Evolutionary conservation across 2,797 vertebrate species (phyloP).

Genomic region (Arctocebus calabarensis): DNA sequence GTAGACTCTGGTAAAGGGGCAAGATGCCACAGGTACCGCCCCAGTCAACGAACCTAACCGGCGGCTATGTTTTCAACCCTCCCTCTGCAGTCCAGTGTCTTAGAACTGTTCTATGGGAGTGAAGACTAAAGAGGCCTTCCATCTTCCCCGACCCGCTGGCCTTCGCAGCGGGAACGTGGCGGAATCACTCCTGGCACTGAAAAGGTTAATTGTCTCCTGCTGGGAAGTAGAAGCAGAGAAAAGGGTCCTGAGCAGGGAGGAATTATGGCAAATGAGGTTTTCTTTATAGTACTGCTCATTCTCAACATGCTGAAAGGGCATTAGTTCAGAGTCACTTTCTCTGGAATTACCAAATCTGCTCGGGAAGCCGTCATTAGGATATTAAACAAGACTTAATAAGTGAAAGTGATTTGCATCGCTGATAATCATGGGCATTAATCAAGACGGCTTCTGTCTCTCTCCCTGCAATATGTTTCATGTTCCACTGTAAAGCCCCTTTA

Average conservation of each 20-base stretch:
- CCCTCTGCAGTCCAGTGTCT: constrained; percentile 69
- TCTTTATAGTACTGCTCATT: constrained; percentile 88
- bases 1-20: constrained; percentile 59
- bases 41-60: neutral
- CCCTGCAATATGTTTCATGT: constrained; percentile 95
- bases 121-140: constrained; percentile 87
- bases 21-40: constrained; percentile 19
- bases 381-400: constrained; percentile 99
- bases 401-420: constrained; percentile 99
- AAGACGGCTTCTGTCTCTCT: constrained; percentile 95
- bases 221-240: constrained; percentile 87
- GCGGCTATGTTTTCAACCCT: constrained; percentile 54
- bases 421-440: constrained; percentile 99
- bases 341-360: constrained; percentile 96
- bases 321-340: constrained; percentile 91
- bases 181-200: constrained; percentile 87
- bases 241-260: constrained; percentile 88
- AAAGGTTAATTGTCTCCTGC: constrained; percentile 92
- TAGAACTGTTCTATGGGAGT: constrained; percentile 83
- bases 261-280: constrained; percentile 92
- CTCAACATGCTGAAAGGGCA: constrained; percentile 89
- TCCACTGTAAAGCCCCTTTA: constrained; percentile 97
- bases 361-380: constrained; percentile 99
- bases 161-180: constrained; percentile 90
- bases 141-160: constrained; percentile 88